Evolutionary conservation across 2,113 vertebrate species (phyloP).

Genomic region (Eira barbara): DNA sequence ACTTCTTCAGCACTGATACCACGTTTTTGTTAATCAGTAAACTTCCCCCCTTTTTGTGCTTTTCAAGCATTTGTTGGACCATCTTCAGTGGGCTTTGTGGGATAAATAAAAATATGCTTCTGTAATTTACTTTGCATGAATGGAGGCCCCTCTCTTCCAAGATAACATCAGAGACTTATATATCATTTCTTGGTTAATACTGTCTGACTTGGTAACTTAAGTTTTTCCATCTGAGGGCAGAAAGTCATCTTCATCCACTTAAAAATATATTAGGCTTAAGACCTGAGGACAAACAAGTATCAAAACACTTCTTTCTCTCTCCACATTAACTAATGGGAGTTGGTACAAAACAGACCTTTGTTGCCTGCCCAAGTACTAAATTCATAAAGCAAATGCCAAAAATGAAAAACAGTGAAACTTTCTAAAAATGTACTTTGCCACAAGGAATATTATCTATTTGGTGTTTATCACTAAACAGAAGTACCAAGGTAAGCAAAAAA

Average conservation of each 20-base stretch:
- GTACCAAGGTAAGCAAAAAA: not conserved
- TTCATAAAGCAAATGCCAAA: slow-evolving; percentile 3
- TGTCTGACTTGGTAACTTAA: not conserved
- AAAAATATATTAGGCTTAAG: not conserved
- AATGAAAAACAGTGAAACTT: not conserved
- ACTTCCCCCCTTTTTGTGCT: not conserved
- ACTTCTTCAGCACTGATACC: not conserved
- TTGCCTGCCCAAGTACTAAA: not conserved
- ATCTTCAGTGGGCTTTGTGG: not conserved
- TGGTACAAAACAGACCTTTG: not conserved
- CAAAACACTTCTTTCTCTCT: not conserved
- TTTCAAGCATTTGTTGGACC: not conserved
- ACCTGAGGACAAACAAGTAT: not conserved
- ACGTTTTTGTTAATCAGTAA: not conserved
- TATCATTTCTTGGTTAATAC: not conserved
- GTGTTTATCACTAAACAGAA: not conserved
- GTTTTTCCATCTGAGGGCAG: not conserved
- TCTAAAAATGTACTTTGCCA: not conserved
- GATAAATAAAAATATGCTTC: not conserved
- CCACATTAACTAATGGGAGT: not conserved
- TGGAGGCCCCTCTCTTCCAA: not conserved
- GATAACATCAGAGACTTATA: not conserved
- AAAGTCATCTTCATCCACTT: not conserved
- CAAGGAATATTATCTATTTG: not conserved
- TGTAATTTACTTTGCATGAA: not conserved